A percentile compares a stretch with the other conserved stretches of the same genome.
These are phyloP conservation scores for Venusia cambrica DNA, from an alignment of 2,888 invertebrate genomes.

Conservation along the genomic window DNA sequence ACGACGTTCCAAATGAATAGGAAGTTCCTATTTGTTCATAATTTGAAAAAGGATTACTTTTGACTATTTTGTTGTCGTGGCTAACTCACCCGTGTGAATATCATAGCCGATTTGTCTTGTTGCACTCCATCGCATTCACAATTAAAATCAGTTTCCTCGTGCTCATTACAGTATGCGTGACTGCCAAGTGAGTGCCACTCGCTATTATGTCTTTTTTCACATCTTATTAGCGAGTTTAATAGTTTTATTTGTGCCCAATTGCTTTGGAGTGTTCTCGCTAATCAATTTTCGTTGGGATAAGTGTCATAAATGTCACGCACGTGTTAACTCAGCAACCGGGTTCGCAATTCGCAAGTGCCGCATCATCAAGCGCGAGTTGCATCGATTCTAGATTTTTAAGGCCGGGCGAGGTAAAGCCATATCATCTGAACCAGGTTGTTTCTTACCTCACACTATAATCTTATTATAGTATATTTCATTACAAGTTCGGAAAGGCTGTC, in stretches of 20 bases:
- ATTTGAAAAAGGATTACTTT: too few species aligned
- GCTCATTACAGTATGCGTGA: slow-evolving; percentile 12
- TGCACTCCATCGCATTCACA: slow-evolving; percentile 21
- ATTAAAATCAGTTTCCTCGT: slow-evolving; percentile 20
- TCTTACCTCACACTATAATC: too few species aligned
- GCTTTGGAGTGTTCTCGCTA: slow-evolving; percentile 15
- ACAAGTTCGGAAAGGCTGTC: too few species aligned
- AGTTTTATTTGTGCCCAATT: slow-evolving; percentile 26
- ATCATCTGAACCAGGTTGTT: slow-evolving; percentile 1
- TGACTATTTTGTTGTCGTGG: slow-evolving; percentile 6
- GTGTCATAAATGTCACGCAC: slow-evolving; percentile 23
- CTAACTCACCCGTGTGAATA: slow-evolving; percentile 23
- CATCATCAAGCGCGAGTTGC: slow-evolving; percentile 1
- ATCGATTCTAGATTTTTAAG: too few species aligned
- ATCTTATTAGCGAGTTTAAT: slow-evolving; percentile 18
- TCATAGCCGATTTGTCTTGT: slow-evolving; percentile 23
- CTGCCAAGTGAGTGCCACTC: slow-evolving; percentile 19
- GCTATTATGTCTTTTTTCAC: slow-evolving; percentile 11
- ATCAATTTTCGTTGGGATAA: slow-evolving; percentile 23
- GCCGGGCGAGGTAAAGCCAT: too few species aligned
- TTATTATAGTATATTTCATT: too few species aligned
- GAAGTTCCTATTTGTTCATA: too few species aligned
- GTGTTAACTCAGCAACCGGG: slow-evolving; percentile 9
- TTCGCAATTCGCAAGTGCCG: background rate
- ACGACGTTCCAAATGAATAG: too few species aligned